Conservation (phyloP, 2,113 vertebrate species). For the Pelobates fuscus region DNA sequence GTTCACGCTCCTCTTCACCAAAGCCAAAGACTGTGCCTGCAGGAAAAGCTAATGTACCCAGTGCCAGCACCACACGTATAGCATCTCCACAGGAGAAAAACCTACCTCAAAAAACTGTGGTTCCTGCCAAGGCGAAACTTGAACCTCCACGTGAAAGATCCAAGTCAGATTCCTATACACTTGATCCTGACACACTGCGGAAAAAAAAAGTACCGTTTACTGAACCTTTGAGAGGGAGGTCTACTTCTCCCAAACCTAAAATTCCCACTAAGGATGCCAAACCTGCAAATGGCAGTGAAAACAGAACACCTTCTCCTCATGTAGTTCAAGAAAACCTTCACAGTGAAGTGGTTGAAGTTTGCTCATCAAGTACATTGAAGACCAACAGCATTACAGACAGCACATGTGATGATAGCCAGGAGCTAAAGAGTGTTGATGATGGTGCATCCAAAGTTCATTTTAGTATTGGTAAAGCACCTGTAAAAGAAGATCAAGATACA, state of each 20-base stretch:
- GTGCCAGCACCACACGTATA: conserved; percentile 80
- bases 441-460: conserved; percentile 92
- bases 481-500: conserved; percentile 91
- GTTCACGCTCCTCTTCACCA: conserved; percentile 88
- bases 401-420: conserved; percentile 81
- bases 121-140: conserved; percentile 85
- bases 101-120: conserved; percentile 80
- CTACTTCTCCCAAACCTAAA: conserved; percentile 96
- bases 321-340: conserved; percentile 97
- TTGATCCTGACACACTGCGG: conserved; percentile 92
- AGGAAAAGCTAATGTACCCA: conserved; percentile 76
- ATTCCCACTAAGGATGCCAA: conserved; percentile 82
- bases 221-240: conserved; percentile 89
- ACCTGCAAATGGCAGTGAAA: conserved; percentile 76
- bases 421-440: conserved; percentile 79
- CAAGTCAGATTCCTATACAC: conserved; percentile 95
- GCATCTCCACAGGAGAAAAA: conserved; percentile 87
- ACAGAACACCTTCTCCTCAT: conserved; percentile 89
- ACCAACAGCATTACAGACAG: conserved; percentile 79
- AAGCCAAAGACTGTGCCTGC: conserved; percentile 85
- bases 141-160: conserved; percentile 95
- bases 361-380: conserved; percentile 89
- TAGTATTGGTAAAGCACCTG: conserved; percentile 94
- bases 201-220: conserved; percentile 95
- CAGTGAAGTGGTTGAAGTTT: conserved; percentile 96